Evolutionary conservation across 2,888 invertebrate genomes (phyloP), one percentile per base, ranked within the genome.

Genomic region (Euclidia mi): DNA sequence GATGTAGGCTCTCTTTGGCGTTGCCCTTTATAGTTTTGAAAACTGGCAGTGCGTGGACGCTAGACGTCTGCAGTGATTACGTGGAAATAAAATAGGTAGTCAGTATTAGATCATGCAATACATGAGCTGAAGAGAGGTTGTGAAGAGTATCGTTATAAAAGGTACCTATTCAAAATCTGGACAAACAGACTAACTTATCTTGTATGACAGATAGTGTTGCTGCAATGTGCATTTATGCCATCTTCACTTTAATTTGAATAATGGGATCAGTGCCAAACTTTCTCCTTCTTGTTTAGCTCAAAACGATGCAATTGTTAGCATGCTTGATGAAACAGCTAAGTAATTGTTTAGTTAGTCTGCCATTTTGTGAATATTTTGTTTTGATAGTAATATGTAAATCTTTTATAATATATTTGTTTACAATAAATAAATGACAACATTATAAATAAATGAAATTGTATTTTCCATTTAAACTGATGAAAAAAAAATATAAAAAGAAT

Each of bases 371-470:
- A 94, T 94, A 94, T 94, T 93, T 94, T 93, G 94, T 94, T 94
- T 94, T 94, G 91, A 94, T 94, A 94, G 93, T 94, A 93, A 94
- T 94, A 94, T 94, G 94, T 94, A 94, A 94, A 94, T 94, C 94
- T 94, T 94, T 94, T 94, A 94, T 94, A 94, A 94, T 94, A 94
- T 94, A 94, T 94, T 94, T 94, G 94, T 94, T 94, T 94, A 94
- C 93, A 92, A 92, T 93, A 94, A 91, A 91, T 91, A 91, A 94
- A 94, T 94, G 92, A 94, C 93, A 94, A 94, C 93, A 93, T 91
- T 94, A 94, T 93, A 91, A 94, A 91, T 94, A 94, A 94, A 92
- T 91, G 90, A 93, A 93, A 94, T 89, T 94, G 94, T 94, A 94
- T 94, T 94, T 94, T 93, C 93, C 93, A 94, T 94, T 94, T 94